These are phyloP conservation scores for Choloepus hoffmanni DNA, from an alignment of 2,113 vertebrate genomes.

Conservation along the genomic window DNA sequence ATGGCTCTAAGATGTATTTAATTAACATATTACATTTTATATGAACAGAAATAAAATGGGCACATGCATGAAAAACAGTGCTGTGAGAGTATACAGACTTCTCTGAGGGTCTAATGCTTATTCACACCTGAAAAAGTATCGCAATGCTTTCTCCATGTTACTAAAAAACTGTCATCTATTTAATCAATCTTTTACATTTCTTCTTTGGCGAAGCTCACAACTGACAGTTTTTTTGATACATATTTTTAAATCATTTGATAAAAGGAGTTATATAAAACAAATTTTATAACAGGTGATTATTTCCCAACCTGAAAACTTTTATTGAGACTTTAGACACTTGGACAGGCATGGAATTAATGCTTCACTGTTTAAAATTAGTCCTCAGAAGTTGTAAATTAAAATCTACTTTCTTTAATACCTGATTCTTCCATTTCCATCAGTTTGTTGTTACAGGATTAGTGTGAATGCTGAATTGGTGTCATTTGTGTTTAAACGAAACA, in stretches of 20 bases:
- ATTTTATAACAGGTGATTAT: slow-evolving; percentile 14
- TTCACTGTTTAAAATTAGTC: slow-evolving; percentile 54
- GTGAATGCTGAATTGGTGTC: slow-evolving; percentile 60
- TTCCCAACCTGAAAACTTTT: slow-evolving; percentile 4
- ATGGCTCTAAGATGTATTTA: neutral
- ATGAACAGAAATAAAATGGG: neutral
- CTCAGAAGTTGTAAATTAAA: slow-evolving; percentile 66
- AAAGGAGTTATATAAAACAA: neutral
- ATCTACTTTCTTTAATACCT: slow-evolving; percentile 55
- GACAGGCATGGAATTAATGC: neutral
- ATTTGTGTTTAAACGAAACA: slow-evolving; percentile 72
- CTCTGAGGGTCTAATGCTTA: neutral
- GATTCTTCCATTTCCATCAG: slow-evolving; percentile 65
- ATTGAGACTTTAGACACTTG: slow-evolving; percentile 39
- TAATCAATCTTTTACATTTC: neutral
- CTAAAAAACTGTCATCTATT: neutral
- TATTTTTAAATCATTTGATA: neutral
- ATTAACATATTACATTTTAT: neutral
- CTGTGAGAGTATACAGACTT: neutral
- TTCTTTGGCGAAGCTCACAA: neutral
- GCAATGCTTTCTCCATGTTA: neutral
- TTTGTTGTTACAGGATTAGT: slow-evolving; percentile 69
- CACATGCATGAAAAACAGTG: neutral
- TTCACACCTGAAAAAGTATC: neutral
- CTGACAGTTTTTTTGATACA: neutral